A percentile compares a stretch with the other conserved stretches of the same genome.
These are phyloP conservation scores for Rissa tridactyla DNA, from an alignment of 2,113 vertebrate species.

Conservation along the genomic window DNA sequence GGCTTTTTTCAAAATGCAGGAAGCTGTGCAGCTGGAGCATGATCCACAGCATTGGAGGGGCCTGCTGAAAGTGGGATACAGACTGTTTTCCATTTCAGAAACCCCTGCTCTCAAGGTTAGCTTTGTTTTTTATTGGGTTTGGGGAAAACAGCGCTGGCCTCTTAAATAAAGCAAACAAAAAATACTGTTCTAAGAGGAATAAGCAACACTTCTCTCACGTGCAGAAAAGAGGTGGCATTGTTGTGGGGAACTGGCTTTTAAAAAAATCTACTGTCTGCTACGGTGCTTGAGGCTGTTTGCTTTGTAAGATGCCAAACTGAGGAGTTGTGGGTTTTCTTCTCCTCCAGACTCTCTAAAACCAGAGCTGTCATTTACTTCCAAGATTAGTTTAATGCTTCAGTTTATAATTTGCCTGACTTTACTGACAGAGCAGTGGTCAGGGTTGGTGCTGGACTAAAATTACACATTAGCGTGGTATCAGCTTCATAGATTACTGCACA, in stretches of 20 bases:
- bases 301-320: conserved; percentile 31
- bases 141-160: background rate
- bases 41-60: conserved; percentile 32
- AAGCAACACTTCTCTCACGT: background rate
- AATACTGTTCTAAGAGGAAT: background rate
- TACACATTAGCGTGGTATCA: conserved; percentile 36
- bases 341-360: conserved; percentile 18
- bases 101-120: background rate
- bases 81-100: conserved; percentile 7
- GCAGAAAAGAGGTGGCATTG: conserved; percentile 1
- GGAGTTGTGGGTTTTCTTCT: conserved; percentile 14
- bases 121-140: conserved; percentile 14
- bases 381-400: conserved; percentile 41
- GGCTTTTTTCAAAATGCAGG: conserved; percentile 47
- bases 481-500: background rate
- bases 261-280: background rate
- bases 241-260: background rate
- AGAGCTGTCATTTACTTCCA: conserved; percentile 63
- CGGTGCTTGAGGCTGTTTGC: background rate
- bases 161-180: conserved; percentile 12
- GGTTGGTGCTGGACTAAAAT: conserved; percentile 49
- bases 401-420: conserved; percentile 66
- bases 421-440: conserved; percentile 28
- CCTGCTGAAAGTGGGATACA: background rate
- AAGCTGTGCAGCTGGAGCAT: conserved; percentile 48